Conservation (phyloP, 2,888 invertebrate species). For the Eupithecia vulgata region DNA sequence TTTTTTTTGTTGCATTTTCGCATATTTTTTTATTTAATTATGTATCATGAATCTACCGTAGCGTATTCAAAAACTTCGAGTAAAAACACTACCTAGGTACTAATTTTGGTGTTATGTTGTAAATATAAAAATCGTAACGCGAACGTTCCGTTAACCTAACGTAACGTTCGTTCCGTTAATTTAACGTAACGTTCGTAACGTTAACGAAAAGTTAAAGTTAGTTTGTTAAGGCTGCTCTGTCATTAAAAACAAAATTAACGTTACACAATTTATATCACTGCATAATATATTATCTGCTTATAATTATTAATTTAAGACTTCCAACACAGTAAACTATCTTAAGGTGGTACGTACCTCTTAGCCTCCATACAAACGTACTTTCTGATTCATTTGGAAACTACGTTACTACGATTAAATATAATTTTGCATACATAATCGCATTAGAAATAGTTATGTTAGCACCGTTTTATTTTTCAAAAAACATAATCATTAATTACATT, state of each 20-base stretch:
- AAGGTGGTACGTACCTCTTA: too few relatives aligned
- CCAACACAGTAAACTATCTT: not conserved
- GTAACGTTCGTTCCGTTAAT: not conserved
- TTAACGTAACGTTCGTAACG: not conserved
- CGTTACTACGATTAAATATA: too few relatives aligned
- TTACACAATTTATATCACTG: not conserved
- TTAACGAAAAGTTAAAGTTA: not conserved
- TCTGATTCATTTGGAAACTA: too few relatives aligned
- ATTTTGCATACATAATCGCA: too few relatives aligned
- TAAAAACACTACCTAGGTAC: slow-evolving; percentile 2
- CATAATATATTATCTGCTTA: not conserved
- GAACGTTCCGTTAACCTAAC: not conserved
- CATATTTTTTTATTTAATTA: not conserved
- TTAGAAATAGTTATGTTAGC: too few relatives aligned
- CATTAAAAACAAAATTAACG: not conserved
- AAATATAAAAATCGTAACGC: not conserved
- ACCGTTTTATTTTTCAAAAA: too few relatives aligned
- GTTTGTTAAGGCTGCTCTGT: not conserved
- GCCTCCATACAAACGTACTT: too few relatives aligned
- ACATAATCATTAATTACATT: too few relatives aligned
- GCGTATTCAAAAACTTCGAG: not conserved
- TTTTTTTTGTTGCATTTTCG: not conserved
- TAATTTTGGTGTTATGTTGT: not conserved
- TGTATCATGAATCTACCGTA: not conserved
- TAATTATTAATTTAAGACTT: not conserved